Evolutionary conservation across 2,888 invertebrate species (phyloP).

Genomic region (Fabriciana adippe): DNA sequence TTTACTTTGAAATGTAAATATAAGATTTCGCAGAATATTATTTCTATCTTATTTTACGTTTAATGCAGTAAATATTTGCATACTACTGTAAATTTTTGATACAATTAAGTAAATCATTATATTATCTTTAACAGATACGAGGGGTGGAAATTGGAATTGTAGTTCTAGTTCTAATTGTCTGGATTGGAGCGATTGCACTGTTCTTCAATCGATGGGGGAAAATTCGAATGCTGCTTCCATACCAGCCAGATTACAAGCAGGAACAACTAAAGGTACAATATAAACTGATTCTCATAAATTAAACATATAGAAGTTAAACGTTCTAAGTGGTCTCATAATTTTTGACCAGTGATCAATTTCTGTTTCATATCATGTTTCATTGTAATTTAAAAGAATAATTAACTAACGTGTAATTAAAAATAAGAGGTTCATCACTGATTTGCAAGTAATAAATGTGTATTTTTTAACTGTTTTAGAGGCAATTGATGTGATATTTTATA

Average conservation of each 20-base stretch:
- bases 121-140: slow-evolving; percentile 84
- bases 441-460: not conserved
- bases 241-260: slow-evolving; percentile 94
- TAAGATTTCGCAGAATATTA: not conserved
- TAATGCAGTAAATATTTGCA: too few relatives aligned
- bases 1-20: slow-evolving; percentile 12
- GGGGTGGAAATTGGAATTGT: slow-evolving; percentile 96
- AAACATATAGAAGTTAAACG: not conserved
- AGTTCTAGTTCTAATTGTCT: slow-evolving; percentile 89
- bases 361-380: too few relatives aligned
- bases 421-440: too few relatives aligned
- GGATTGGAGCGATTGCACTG: slow-evolving; percentile 92
- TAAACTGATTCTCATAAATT: not conserved
- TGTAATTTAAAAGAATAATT: too few relatives aligned
- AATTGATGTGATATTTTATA: not conserved
- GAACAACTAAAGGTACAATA: slow-evolving; percentile 88
- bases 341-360: too few relatives aligned
- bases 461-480: not conserved
- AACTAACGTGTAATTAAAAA: too few relatives aligned
- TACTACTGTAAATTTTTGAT: not conserved
- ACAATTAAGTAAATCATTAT: not conserved
- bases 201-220: slow-evolving; percentile 96
- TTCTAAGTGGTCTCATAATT: too few relatives aligned
- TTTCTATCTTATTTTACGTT: too few relatives aligned
- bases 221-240: slow-evolving; percentile 94